These are phyloP conservation scores for Andrena chrysosceles DNA, from an alignment of 2,888 invertebrate species.

Conservation along the genomic window DNA sequence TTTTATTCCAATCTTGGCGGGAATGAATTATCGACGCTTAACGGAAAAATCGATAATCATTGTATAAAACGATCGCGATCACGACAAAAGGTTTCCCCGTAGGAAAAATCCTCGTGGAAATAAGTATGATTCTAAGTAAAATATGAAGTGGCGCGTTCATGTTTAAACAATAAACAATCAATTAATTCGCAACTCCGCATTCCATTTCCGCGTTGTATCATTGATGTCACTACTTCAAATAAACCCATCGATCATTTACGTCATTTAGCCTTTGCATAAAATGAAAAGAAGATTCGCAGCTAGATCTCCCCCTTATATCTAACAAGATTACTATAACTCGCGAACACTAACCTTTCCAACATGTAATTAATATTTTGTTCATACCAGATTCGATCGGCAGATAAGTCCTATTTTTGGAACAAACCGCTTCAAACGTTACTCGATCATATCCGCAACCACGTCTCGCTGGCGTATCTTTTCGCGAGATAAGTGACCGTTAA, in stretches of 20 bases:
- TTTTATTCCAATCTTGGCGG: no score
- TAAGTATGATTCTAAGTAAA: neutral
- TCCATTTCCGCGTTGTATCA: slow-evolving; percentile 4
- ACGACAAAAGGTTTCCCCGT: neutral
- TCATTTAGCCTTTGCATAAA: neutral
- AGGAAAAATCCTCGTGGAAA: slow-evolving; percentile 10
- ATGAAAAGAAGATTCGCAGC: no score
- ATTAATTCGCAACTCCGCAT: slow-evolving; percentile 44
- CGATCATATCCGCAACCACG: neutral
- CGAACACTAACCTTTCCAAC: slow-evolving; percentile 1
- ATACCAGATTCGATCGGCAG: neutral
- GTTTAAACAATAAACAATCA: neutral
- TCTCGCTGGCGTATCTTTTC: neutral
- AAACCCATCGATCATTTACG: slow-evolving; percentile 18
- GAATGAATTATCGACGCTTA: slow-evolving; percentile 9
- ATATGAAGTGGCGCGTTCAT: slow-evolving; percentile 10
- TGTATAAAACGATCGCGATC: neutral
- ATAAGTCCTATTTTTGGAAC: slow-evolving; percentile 1
- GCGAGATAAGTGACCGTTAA: neutral
- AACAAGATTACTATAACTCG: neutral
- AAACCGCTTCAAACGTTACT: neutral
- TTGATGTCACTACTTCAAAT: slow-evolving; percentile 4
- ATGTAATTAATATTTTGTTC: neutral
- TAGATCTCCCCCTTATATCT: no score
- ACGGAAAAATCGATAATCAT: neutral